phyloP scores from a whole-genome alignment of 2,888 invertebrate species.

The Lottia gigantea region DNA sequence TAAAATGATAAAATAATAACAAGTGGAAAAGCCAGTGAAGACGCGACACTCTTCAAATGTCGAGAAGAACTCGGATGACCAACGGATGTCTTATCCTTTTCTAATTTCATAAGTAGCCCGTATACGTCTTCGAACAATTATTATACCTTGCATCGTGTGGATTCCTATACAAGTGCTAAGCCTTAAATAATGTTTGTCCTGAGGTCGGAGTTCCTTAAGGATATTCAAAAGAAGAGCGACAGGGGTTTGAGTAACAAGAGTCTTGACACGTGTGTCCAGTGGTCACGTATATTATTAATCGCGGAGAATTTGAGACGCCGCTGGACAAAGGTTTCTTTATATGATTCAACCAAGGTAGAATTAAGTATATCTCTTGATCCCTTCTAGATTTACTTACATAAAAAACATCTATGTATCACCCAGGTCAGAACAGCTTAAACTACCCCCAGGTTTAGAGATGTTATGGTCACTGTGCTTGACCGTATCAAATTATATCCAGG shows the following conservation, averaged over 20 bases:
- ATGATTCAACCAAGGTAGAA: neutral
- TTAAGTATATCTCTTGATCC: neutral
- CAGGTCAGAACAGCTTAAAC: neutral
- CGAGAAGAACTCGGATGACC: neutral
- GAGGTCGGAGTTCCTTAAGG: neutral
- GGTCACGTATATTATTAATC: neutral
- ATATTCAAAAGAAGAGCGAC: neutral
- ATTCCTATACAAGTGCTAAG: neutral
- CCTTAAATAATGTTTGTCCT: neutral
- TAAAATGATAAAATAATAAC: too few species aligned
- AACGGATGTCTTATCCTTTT: neutral
- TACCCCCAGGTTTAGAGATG: too few species aligned
- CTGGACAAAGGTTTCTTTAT: neutral
- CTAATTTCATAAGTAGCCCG: neutral
- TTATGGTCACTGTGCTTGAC: too few species aligned
- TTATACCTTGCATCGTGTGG: neutral
- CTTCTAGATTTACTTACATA: too few species aligned
- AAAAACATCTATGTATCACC: neutral
- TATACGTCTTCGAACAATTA: neutral
- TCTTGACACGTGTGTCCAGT: slow-evolving; percentile 7
- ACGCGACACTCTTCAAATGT: too few species aligned
- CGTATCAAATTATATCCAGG: too few species aligned
- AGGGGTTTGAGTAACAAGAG: neutral
- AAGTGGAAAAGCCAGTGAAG: too few species aligned
- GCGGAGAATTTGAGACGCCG: neutral